phyloP scores from a whole-genome alignment of 2,113 vertebrate genomes.

The Ia io region DNA sequence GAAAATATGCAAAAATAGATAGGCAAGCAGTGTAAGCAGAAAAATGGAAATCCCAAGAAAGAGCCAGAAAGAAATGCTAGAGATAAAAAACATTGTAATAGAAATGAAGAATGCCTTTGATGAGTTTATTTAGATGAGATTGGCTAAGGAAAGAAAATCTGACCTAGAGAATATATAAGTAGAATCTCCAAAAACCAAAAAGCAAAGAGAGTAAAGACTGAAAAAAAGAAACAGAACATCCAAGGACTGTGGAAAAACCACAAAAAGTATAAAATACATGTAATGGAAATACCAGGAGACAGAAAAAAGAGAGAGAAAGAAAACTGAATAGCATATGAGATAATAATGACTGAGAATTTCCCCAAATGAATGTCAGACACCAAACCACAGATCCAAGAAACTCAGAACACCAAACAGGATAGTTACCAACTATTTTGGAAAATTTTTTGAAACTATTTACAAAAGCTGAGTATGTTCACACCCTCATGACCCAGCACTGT shows the following conservation, averaged over 20 bases:
- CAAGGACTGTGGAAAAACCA: background rate
- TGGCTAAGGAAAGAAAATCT: background rate
- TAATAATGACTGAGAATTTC: background rate
- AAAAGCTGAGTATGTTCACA: background rate
- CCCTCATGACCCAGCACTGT: background rate
- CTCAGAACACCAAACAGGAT: background rate
- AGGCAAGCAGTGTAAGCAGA: background rate
- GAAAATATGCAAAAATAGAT: background rate
- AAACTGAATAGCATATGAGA: background rate
- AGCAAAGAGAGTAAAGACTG: background rate
- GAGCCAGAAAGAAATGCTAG: background rate
- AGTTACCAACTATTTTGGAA: background rate
- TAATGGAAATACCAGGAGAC: background rate
- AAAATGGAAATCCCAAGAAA: background rate
- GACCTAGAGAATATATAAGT: background rate
- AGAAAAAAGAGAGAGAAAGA: background rate
- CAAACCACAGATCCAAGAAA: background rate
- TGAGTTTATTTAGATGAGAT: background rate
- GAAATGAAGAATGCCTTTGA: background rate
- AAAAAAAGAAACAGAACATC: background rate
- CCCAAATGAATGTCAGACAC: background rate
- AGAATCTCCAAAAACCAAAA: background rate
- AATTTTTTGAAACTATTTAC: background rate
- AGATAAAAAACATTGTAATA: background rate
- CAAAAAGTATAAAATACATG: background rate